Percentiles rank a stretch among this genome's conserved stretches.
phyloP scores from a whole-genome alignment of 2,113 vertebrate species.

The Cynocephalus volans region DNA sequence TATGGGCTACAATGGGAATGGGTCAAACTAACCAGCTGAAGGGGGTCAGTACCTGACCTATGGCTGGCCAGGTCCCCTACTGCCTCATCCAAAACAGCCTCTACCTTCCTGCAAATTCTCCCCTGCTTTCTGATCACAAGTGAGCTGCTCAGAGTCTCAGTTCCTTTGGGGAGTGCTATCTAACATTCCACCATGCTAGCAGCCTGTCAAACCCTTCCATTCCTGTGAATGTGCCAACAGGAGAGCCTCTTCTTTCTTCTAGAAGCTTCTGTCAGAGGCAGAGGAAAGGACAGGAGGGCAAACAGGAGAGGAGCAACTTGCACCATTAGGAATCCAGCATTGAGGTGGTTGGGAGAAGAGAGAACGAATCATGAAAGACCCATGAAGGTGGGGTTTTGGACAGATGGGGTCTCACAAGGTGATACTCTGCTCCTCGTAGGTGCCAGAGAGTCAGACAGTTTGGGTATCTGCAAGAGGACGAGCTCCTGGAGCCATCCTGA shows the following conservation, averaged over 20 bases:
- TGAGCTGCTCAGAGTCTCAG: background rate
- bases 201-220: background rate
- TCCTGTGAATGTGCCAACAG: background rate
- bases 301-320: background rate
- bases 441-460: background rate
- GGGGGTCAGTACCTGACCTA: background rate
- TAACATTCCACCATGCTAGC: background rate
- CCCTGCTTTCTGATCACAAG: background rate
- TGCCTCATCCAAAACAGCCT: background rate
- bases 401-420: background rate
- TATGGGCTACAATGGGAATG: background rate
- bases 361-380: background rate
- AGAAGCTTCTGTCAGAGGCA: background rate
- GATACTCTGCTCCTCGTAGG: background rate
- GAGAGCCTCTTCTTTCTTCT: background rate
- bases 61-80: too few relatives aligned
- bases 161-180: background rate
- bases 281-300: background rate
- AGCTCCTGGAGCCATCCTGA: background rate
- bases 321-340: accelerated
- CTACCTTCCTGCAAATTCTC: background rate
- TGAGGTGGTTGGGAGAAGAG: background rate
- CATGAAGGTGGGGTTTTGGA: accelerated
- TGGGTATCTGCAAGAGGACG: background rate
- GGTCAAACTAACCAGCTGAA: accelerated